These are phyloP conservation scores for Echinarachnius parma DNA, from an alignment of 53 echinoderm and acorn worm species.

Conservation along the genomic window DNA sequence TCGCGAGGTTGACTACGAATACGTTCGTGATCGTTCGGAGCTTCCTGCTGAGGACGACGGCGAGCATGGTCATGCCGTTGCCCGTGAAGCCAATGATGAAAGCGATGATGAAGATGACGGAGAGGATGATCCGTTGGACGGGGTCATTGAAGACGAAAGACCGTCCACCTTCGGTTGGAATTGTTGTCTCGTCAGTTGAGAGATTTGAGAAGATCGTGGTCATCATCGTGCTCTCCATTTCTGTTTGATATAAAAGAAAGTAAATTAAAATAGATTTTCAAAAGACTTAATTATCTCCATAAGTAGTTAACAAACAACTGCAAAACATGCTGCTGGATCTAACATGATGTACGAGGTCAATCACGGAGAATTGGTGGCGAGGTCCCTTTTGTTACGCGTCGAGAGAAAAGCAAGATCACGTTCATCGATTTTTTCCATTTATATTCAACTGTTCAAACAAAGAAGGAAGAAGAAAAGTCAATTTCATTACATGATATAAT, in stretches of 20 bases:
- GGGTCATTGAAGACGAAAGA: conserved; percentile 66
- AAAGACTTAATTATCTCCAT: no score
- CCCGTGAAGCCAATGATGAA: conserved; percentile 63
- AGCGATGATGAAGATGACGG: conserved; percentile 48
- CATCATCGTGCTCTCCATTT: conserved; percentile 13
- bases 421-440: no score
- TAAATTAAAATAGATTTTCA: no score
- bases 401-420: no score
- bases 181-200: not conserved
- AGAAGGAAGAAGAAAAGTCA: no score
- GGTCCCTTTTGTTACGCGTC: no score
- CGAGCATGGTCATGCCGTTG: conserved; percentile 71
- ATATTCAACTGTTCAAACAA: no score
- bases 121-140: conserved; percentile 61
- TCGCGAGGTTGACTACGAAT: conserved; percentile 78
- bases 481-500: no score
- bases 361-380: no score
- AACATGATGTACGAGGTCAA: no score
- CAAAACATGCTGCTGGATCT: no score
- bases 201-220: not conserved
- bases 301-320: no score
- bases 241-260: conserved; percentile 1
- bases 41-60: conserved; percentile 65
- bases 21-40: conserved; percentile 86
- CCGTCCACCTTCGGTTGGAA: not conserved